Conservation (phyloP, 2,113 vertebrate genomes). For the Tenrec ecaudatus region DNA sequence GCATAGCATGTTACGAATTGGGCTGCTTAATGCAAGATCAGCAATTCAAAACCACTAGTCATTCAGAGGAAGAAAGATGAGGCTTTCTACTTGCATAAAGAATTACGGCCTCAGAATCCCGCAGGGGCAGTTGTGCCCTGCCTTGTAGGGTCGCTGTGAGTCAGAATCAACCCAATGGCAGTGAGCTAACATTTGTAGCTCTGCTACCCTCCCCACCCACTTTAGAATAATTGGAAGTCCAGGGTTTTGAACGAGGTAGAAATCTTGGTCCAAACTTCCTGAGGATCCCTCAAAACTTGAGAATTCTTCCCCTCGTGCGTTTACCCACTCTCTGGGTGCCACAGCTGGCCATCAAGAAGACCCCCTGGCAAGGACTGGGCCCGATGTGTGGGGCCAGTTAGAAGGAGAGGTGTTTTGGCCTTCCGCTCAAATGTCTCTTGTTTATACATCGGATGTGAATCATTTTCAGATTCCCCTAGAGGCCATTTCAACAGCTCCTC, state of each 20-base stretch:
- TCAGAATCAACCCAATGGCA: background rate
- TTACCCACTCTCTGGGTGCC: background rate
- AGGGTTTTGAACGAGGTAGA: background rate
- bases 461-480: background rate
- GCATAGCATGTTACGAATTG: no score
- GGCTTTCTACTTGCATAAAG: no score
- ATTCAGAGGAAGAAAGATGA: no score
- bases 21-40: no score
- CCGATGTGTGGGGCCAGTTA: background rate
- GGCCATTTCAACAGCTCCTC: constrained; percentile 12
- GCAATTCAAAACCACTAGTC: no score
- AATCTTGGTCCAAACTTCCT: background rate
- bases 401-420: background rate
- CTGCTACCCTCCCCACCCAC: background rate
- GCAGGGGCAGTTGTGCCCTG: no score
- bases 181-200: background rate
- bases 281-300: background rate
- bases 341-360: background rate
- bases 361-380: background rate
- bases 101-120: no score
- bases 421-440: background rate
- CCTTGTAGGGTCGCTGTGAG: background rate
- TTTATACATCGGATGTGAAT: background rate
- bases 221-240: constrained; percentile 11
- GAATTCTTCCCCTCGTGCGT: constrained; percentile 27